Evolutionary conservation across 2,888 invertebrate species (phyloP), one percentile per base, ranked within the genome.

Genomic region (Linnaemya tessellans): DNA sequence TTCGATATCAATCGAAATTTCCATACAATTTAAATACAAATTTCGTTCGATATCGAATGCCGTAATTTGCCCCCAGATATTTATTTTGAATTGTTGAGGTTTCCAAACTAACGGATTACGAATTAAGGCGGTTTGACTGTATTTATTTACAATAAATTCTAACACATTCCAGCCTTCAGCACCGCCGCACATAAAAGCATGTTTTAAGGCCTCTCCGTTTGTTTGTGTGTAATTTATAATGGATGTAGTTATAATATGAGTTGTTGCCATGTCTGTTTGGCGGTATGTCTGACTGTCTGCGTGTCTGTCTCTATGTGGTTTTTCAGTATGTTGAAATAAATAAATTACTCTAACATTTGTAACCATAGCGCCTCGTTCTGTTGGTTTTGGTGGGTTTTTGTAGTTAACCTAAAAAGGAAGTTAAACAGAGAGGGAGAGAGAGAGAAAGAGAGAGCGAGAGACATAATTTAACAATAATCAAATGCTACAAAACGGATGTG

Each of bases 301-400:
- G 20, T 49, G 60, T 22, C 20, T n/a, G n/a, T 30, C n/a, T 13
- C 20, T 41, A 18, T 70, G 51, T 62, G 84, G 80, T 77, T 78
- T 78, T 80, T 11, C 73, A 62, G 51, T 77, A 84, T 80, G 73
- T 77, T 73, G 68, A 77, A 77, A 80, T 80, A 73, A 67, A 73
- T 78, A 71, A 77, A 80, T 80, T 84, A 84, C 80, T 80, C 71
- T 77, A 80, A 84, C 71, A 73, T 60, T 71, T 78, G 71, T 68
- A 77, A 80, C 84, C 73, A 77, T 46, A 58, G 70, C 60, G 67
- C 41, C 58, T 67, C 67, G 58, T 49, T 51, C 43, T 67, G 58
- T 65, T 56, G 73, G 80, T 71, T 73, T 80, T 71, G 15, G 64
- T 80, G 58, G 65, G 58, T 49, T 74, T 41, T 41, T 41, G 9